Evolutionary conservation across 2,888 invertebrate genomes (phyloP).

Genomic region (Torymus auratus): DNA sequence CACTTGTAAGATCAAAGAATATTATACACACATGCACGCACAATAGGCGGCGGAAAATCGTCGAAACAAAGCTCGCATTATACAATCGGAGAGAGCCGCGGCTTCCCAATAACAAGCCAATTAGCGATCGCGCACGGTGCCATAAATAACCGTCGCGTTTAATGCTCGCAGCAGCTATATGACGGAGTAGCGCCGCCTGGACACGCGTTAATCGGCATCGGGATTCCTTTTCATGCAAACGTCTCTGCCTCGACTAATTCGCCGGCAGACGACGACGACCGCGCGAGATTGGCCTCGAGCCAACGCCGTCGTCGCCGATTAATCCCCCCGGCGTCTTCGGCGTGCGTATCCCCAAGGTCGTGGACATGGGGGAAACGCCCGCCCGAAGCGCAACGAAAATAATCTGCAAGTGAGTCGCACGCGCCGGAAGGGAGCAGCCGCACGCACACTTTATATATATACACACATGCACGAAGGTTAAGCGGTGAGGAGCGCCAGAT

Average conservation of each 20-base stretch:
- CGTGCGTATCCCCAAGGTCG: neutral
- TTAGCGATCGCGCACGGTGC: conserved; percentile 24
- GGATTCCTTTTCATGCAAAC: conserved; percentile 39
- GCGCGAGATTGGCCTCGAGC: conserved; percentile 31
- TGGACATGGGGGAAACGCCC: no score
- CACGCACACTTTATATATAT: no score
- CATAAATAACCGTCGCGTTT: conserved; percentile 36
- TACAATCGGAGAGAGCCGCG: no score
- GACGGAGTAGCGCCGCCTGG: neutral
- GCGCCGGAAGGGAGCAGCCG: no score
- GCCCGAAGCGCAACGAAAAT: no score
- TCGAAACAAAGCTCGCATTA: neutral
- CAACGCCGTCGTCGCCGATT: conserved; percentile 50
- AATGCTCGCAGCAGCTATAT: neutral
- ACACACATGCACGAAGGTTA: no score
- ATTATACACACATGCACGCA: no score
- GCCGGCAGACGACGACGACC: neutral
- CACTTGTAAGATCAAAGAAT: no score
- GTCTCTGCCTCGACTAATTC: conserved; percentile 16
- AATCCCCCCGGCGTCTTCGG: conserved; percentile 19
- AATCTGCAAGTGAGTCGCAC: no score
- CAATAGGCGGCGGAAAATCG: neutral
- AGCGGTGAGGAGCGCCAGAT: no score
- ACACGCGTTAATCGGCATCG: conserved; percentile 42
- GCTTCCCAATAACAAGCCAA: conserved; percentile 42